A percentile compares a stretch with the other conserved stretches of the same genome.
phyloP scores from a whole-genome alignment of 2,888 invertebrate species.

The Subacronicta megacephala region DNA sequence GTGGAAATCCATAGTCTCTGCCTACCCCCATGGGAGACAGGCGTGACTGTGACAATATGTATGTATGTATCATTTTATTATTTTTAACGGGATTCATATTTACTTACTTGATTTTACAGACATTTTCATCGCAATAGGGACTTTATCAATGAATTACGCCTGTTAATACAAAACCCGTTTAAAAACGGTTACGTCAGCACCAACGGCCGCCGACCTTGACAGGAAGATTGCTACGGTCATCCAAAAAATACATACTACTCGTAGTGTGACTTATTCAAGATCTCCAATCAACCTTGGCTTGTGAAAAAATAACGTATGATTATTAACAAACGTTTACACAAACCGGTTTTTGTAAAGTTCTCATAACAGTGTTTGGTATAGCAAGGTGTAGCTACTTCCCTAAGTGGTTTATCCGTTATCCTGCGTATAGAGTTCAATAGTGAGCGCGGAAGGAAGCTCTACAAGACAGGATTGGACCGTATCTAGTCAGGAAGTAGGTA shows the following conservation, averaged over 20 bases:
- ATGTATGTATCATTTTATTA: too few species aligned
- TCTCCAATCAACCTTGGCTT: constrained; percentile 39
- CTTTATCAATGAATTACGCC: constrained; percentile 79
- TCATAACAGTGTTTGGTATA: constrained; percentile 22
- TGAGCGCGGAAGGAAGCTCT: constrained; percentile 84
- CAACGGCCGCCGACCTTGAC: constrained; percentile 79
- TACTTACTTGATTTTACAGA: too few species aligned
- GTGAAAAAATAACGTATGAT: constrained; percentile 33
- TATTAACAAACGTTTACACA: constrained; percentile 26
- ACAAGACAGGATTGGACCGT: constrained; percentile 75
- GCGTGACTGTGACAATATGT: too few species aligned
- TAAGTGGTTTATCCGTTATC: constrained; percentile 82
- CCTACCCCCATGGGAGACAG: too few species aligned
- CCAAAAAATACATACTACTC: constrained; percentile 45
- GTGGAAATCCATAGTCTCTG: too few species aligned
- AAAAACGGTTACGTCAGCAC: constrained; percentile 77
- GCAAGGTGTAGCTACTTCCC: constrained; percentile 59
- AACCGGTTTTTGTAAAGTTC: constrained; percentile 30
- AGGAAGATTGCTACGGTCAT: constrained; percentile 61
- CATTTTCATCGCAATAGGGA: constrained; percentile 48
- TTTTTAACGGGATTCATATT: too few species aligned
- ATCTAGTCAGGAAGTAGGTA: constrained; percentile 85
- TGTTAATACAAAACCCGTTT: constrained; percentile 76
- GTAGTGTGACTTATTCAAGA: constrained; percentile 36
- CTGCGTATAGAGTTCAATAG: constrained; percentile 66